A percentile compares a stretch with the other conserved stretches of the same genome.
These are phyloP conservation scores for Idaea straminata DNA, from an alignment of 2,888 invertebrate species.

Conservation along the genomic window DNA sequence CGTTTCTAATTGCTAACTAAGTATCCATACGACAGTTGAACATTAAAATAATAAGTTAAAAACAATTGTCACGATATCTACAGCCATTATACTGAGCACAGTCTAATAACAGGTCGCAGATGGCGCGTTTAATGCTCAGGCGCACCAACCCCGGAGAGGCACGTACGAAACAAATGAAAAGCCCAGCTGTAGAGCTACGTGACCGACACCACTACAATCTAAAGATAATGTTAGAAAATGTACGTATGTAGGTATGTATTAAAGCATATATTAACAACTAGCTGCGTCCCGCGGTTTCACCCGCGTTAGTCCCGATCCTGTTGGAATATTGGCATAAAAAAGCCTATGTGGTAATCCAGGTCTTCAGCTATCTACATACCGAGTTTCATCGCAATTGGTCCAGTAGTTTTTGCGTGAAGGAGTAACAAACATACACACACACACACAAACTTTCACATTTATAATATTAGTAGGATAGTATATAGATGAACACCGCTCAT, in stretches of 20 bases:
- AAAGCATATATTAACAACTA: no score
- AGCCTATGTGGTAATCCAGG: no score
- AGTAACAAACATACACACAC: no score
- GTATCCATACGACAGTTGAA: background rate
- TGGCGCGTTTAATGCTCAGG: slow-evolving; percentile 42
- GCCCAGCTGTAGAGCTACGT: slow-evolving; percentile 50
- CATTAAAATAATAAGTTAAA: slow-evolving; percentile 14
- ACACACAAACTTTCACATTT: no score
- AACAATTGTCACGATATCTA: slow-evolving; percentile 46
- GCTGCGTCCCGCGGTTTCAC: no score
- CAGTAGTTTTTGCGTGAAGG: no score
- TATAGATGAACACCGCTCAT: no score
- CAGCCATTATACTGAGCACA: slow-evolving; percentile 39
- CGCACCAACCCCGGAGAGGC: slow-evolving; percentile 36
- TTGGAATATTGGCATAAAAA: no score
- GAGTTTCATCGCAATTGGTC: no score
- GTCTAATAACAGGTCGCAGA: slow-evolving; percentile 43
- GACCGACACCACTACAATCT: slow-evolving; percentile 48
- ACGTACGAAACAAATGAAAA: slow-evolving; percentile 59
- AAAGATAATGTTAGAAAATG: slow-evolving; percentile 30
- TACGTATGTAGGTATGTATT: background rate
- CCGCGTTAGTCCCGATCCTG: no score
- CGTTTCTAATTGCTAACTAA: background rate
- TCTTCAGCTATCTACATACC: no score
- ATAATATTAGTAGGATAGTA: no score